Evolutionary conservation across 2,797 vertebrate species (phyloP).

Genomic region (Antennarius maculatus): DNA sequence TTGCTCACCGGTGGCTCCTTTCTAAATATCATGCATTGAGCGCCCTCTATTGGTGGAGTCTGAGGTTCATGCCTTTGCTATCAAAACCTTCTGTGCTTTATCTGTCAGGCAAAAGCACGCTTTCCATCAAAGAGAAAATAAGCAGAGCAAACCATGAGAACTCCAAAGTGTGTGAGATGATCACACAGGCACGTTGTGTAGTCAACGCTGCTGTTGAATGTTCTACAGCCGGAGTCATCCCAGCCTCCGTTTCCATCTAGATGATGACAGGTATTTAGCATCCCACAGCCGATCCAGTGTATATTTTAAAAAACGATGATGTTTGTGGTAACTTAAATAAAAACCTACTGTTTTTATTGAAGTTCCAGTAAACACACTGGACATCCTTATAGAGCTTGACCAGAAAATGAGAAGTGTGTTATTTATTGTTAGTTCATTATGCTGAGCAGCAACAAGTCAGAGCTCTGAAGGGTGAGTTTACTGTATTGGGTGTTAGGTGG

Average conservation of each 20-base stretch:
- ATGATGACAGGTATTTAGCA: conserved; percentile 3
- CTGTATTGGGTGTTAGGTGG: conserved; percentile 78
- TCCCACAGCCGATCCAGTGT: neutral
- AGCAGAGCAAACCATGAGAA: conserved; percentile 83
- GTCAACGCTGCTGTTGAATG: conserved; percentile 76
- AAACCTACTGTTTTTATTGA: conserved; percentile 81
- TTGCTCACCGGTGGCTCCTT: neutral
- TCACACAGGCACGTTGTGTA: conserved; percentile 90
- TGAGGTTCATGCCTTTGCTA: neutral
- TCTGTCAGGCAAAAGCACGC: neutral
- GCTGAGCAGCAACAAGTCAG: neutral
- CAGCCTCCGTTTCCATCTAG: conserved; percentile 88
- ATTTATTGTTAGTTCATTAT: too few relatives aligned
- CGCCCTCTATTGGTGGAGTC: conserved; percentile 39
- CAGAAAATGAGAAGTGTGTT: conserved; percentile 14
- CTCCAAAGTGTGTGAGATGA: conserved; percentile 94
- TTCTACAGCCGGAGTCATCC: conserved; percentile 86
- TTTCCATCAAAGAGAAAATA: neutral
- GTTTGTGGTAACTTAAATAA: neutral
- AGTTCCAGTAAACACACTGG: conserved; percentile 91
- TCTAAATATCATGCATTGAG: conserved; percentile 15
- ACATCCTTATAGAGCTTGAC: conserved; percentile 75
- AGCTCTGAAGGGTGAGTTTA: conserved; percentile 56
- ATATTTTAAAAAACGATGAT: too few relatives aligned
- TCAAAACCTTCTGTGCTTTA: neutral